Conservation (phyloP, 2,113 vertebrate genomes). For the Sander lucioperca region DNA sequence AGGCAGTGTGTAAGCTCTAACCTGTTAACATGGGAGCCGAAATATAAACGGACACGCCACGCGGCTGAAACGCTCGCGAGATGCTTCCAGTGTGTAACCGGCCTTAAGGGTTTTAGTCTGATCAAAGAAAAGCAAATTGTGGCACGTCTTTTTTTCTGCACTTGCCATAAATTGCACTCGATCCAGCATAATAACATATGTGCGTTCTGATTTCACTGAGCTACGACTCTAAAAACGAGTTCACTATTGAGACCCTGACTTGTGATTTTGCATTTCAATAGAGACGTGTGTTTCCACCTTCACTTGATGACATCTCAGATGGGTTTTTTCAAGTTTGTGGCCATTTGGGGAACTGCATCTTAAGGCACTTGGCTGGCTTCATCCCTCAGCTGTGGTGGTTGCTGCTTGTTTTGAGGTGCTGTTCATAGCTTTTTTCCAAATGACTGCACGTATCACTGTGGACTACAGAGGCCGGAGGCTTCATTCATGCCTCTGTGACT, state of each 20-base stretch:
- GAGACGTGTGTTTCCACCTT: too few relatives aligned
- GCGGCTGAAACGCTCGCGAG: too few relatives aligned
- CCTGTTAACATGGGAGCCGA: too few relatives aligned
- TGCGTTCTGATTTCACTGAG: background rate
- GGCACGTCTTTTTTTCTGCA: background rate
- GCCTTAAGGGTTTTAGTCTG: too few relatives aligned
- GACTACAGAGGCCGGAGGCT: background rate
- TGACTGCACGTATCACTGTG: background rate
- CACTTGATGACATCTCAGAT: too few relatives aligned
- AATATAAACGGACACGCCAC: too few relatives aligned
- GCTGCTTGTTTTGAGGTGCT: background rate
- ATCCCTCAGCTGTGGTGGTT: background rate
- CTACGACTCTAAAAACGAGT: background rate
- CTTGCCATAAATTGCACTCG: background rate
- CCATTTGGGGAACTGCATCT: background rate
- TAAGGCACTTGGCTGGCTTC: background rate
- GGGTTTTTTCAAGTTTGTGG: too few relatives aligned
- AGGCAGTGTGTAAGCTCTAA: too few relatives aligned
- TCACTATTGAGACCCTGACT: background rate
- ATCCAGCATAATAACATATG: background rate
- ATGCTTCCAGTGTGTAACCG: too few relatives aligned
- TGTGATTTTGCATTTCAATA: background rate
- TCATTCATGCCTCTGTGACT: constrained; percentile 8
- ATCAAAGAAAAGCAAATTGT: background rate
- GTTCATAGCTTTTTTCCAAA: background rate